Conservation (phyloP, 2,797 vertebrate species). For the Pseudochirops cupreus region DNA sequence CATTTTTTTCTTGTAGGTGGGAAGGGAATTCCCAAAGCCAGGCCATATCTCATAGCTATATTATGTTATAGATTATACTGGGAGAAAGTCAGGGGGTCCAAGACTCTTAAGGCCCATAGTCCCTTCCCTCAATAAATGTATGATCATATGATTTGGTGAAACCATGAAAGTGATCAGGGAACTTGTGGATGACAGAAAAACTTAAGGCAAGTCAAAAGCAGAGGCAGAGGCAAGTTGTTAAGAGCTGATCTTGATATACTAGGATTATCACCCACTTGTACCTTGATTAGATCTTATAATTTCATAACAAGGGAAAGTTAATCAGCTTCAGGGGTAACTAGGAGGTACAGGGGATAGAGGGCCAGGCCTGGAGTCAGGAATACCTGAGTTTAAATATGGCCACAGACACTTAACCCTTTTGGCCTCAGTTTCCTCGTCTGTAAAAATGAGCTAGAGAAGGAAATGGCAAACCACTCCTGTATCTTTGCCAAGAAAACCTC, state of each 20-base stretch:
- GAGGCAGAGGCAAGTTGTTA: background rate
- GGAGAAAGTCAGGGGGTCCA: background rate
- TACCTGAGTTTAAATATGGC: background rate
- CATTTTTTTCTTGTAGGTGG: background rate
- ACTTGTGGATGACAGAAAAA: slow-evolving; percentile 7
- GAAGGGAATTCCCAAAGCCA: background rate
- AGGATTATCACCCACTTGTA: background rate
- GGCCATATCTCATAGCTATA: background rate
- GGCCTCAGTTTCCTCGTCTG: background rate
- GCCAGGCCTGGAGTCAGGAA: background rate
- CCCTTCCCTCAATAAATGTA: background rate
- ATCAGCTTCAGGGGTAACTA: background rate
- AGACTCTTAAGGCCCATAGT: background rate
- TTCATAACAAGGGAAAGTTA: background rate
- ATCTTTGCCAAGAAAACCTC: background rate
- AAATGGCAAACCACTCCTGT: background rate
- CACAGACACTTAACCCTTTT: background rate
- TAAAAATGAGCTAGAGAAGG: background rate
- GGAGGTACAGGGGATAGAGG: background rate
- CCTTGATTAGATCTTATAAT: slow-evolving; percentile 13
- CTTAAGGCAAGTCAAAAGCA: background rate
- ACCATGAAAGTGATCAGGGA: background rate
- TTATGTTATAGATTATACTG: background rate
- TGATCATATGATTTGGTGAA: background rate
- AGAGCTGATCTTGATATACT: slow-evolving; percentile 1